These are phyloP conservation scores for Tetranychus piercei DNA, from an alignment of 2,888 invertebrate genomes.

Conservation along the genomic window DNA sequence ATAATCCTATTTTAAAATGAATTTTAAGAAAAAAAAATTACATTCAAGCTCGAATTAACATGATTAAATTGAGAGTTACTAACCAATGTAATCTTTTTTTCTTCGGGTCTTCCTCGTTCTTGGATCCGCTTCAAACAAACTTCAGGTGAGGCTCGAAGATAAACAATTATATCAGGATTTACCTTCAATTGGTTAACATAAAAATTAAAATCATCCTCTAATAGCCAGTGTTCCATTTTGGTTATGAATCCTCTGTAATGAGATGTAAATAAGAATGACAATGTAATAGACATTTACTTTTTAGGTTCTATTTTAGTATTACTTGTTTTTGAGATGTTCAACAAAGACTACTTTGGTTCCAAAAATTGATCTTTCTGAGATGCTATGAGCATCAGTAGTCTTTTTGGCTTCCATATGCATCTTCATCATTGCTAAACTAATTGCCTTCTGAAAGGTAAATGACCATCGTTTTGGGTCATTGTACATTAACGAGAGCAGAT, in stretches of 20 bases:
- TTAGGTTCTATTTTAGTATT: neutral
- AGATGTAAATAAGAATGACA: neutral
- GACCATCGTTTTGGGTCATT: slow-evolving; percentile 3
- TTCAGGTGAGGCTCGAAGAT: neutral
- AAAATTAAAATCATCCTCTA: neutral
- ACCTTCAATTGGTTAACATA: neutral
- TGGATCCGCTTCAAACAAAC: neutral
- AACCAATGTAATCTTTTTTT: neutral
- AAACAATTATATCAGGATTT: neutral
- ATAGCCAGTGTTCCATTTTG: neutral
- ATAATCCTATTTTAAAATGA: neutral
- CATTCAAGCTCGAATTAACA: neutral
- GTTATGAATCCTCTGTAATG: neutral
- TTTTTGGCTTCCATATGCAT: neutral
- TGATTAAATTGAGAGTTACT: neutral
- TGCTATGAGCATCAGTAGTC: neutral
- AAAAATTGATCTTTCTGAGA: neutral
- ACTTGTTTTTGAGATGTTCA: slow-evolving; percentile 6
- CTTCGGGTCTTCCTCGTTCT: neutral
- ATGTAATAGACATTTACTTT: neutral
- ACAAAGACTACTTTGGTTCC: neutral
- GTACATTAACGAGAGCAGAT: neutral
- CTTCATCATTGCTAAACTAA: neutral
- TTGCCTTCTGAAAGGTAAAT: neutral
- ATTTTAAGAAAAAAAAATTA: neutral